A percentile compares a stretch with the other conserved stretches of the same genome.
These are phyloP conservation scores for Clupea harengus DNA, from an alignment of 2,113 vertebrate genomes.

Conservation along the genomic window DNA sequence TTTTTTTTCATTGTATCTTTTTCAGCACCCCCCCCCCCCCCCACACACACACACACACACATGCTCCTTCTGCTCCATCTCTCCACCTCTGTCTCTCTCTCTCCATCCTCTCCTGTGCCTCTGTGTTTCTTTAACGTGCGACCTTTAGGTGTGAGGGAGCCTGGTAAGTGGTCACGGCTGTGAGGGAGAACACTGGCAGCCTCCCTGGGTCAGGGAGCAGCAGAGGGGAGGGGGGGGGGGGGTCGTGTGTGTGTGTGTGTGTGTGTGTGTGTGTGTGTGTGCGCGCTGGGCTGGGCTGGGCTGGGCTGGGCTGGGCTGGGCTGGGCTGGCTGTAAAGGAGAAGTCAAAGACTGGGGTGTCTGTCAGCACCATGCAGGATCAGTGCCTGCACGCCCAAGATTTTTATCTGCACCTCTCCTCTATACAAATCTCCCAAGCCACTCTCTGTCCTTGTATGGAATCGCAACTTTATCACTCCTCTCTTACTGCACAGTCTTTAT, in stretches of 20 bases:
- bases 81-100: neutral
- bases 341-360: slow-evolving; percentile 20
- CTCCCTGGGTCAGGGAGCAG: slow-evolving; percentile 50
- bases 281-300: too few relatives aligned
- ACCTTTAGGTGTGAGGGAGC: slow-evolving; percentile 37
- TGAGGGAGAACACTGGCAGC: slow-evolving; percentile 45
- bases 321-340: slow-evolving; percentile 36
- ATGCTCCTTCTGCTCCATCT: neutral
- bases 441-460: neutral
- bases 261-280: neutral
- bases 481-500: neutral
- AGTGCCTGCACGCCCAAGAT: slow-evolving; percentile 19
- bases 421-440: neutral
- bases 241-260: neutral
- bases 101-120: neutral
- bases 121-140: slow-evolving; percentile 22
- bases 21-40: slow-evolving; percentile 25
- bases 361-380: slow-evolving; percentile 23
- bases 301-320: slow-evolving; percentile 21
- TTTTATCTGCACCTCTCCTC: slow-evolving; percentile 16
- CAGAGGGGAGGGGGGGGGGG: slow-evolving; percentile 21
- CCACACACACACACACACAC: neutral
- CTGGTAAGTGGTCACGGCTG: slow-evolving; percentile 56
- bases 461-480: neutral
- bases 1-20: neutral